phyloP scores from a whole-genome alignment of 1,140 invertebrate genomes.

The Eupeodes corollae region DNA sequence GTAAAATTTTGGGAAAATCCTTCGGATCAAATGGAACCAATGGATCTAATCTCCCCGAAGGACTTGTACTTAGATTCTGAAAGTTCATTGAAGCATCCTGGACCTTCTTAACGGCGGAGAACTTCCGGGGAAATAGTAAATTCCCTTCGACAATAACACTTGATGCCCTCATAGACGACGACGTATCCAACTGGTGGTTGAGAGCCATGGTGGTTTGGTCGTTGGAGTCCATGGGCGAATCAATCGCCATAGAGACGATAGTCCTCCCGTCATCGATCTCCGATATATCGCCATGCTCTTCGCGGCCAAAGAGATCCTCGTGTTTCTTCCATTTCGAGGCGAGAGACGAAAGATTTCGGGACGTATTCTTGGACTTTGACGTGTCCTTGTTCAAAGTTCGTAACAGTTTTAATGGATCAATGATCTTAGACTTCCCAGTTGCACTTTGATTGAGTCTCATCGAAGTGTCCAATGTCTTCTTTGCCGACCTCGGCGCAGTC shows the following conservation, averaged over 20 bases:
- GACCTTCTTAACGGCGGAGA: constrained; percentile 22
- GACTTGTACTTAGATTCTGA: constrained; percentile 28
- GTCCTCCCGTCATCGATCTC: too few relatives aligned
- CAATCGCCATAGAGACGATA: too few relatives aligned
- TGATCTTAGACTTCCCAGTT: constrained; percentile 24
- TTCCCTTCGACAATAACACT: too few relatives aligned
- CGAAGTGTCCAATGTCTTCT: neutral
- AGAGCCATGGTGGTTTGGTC: too few relatives aligned
- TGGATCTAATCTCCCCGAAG: constrained; percentile 28
- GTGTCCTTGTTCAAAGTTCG: constrained; percentile 25
- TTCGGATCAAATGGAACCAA: constrained; percentile 12
- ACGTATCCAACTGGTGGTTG: too few relatives aligned
- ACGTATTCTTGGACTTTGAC: constrained; percentile 6
- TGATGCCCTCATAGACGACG: too few relatives aligned
- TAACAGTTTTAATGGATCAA: constrained; percentile 24
- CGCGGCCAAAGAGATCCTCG: constrained; percentile 20
- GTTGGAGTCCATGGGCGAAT: too few relatives aligned
- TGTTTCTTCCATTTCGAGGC: constrained; percentile 28
- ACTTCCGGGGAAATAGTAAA: constrained; percentile 6
- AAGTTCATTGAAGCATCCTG: constrained; percentile 24
- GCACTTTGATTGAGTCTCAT: constrained; percentile 3
- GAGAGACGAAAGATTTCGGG: constrained; percentile 13
- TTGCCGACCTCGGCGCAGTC: neutral
- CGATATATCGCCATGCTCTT: constrained; percentile 6
- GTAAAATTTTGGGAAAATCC: neutral